Base-by-base conservation (phyloP, 1,140 invertebrate species). In the Tyrophagus putrescentiae region DNA sequence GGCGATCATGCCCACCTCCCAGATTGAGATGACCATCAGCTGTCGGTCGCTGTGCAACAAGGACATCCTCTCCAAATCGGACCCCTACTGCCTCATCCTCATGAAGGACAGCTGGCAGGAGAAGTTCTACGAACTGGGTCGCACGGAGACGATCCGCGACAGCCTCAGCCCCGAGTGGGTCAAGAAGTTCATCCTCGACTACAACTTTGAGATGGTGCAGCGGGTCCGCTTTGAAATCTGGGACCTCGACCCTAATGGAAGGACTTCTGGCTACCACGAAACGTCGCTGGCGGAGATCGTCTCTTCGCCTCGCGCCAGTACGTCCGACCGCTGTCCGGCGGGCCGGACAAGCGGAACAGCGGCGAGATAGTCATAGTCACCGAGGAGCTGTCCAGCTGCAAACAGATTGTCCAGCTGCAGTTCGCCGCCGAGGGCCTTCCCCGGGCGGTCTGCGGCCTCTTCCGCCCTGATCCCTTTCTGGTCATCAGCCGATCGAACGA, bases 41-140 rank as follows among this genome's bases (percentile, higher is more conserved):
- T 72, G 68, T 67, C 78, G 76, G 60, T 72, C 76, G 64, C 68
- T 82, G 16, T 60, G 72, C n/a, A 77, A 81, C 63, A 76, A 73
- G 63, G 80, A 82, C 70, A 67, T 77, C n/a, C 69, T 79, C 23
- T 81, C 79, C 0, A 80, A 80, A 65, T 80, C 78, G 32, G 80
- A 82, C 67, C 80, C 80, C 13, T 77, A 79, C 71, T 77, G 75
- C 66, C 75, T 80, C 3, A 70, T 80, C 3, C 79, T 58, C 28
- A 50, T 64, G 53, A 39, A 50, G 18, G 34, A 61, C 23, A 42
- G 33, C n/a, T 52, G 29, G 44, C n/a, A 39, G 27, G 54, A 59
- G 21, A 42, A 58, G 16, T 62, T 31, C 45, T 28, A 16, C 18
- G 72, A 73, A 62, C 65, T 76, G 62, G 77, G 76, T 23, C 64